Percentiles rank a stretch among this genome's conserved stretches.
Conservation (phyloP, 2,113 vertebrate species). For the Eolophus roseicapilla region DNA sequence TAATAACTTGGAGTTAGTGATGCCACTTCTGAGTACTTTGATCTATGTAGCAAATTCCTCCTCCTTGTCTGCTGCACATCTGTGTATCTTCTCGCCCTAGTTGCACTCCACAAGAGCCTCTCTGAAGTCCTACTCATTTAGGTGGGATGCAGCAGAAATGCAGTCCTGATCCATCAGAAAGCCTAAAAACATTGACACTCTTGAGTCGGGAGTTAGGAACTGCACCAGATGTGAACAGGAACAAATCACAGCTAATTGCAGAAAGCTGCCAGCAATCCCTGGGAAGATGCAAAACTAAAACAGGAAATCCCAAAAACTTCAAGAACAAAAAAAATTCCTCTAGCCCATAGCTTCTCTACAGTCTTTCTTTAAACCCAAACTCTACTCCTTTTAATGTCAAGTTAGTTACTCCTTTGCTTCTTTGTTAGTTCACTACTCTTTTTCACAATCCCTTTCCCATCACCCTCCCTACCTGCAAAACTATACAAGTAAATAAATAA, state of each 20-base stretch:
- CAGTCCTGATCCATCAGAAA: background rate
- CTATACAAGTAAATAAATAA: conserved; percentile 5
- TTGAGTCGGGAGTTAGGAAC: background rate
- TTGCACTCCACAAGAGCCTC: background rate
- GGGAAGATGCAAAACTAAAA: background rate
- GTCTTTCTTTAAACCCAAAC: background rate
- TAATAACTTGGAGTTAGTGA: background rate
- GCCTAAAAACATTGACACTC: background rate
- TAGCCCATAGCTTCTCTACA: background rate
- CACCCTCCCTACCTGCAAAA: background rate
- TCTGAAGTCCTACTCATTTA: background rate
- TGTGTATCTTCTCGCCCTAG: background rate
- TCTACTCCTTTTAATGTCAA: background rate
- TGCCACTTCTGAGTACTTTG: background rate
- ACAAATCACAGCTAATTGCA: background rate
- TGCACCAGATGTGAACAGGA: background rate
- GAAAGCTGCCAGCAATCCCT: background rate
- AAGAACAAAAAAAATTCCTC: background rate
- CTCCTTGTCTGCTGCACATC: background rate
- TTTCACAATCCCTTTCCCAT: background rate
- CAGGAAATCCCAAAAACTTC: background rate
- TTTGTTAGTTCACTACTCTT: background rate
- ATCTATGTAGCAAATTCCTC: background rate
- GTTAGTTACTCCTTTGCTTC: background rate
- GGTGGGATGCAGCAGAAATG: background rate